Percentiles rank a stretch among this genome's conserved stretches.
Evolutionary conservation across 1,140 invertebrate species (phyloP).

Genomic region (Cherax destructor): DNA sequence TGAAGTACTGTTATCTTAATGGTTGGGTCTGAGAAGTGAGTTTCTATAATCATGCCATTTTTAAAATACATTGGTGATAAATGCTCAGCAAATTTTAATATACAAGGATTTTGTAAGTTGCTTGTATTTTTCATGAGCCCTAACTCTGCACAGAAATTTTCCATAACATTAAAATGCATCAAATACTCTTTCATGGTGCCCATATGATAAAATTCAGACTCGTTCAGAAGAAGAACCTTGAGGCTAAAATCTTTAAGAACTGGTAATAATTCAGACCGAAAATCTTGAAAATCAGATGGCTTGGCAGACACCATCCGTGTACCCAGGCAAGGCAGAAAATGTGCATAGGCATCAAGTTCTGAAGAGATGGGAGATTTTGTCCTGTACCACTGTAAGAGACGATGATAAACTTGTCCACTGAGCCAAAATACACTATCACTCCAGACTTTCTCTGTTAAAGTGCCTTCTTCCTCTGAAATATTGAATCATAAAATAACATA

Average conservation of each 20-base stretch:
- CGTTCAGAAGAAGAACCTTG: constrained; percentile 54
- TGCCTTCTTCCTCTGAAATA: neutral
- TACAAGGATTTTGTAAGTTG: constrained; percentile 4
- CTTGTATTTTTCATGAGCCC: constrained; percentile 53
- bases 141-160: constrained; percentile 48
- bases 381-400: constrained; percentile 61
- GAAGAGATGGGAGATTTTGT: constrained; percentile 33
- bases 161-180: constrained; percentile 39
- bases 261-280: constrained; percentile 41
- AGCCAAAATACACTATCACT: constrained; percentile 72
- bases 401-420: constrained; percentile 28
- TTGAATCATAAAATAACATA: too few species aligned
- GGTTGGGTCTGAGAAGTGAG: constrained; percentile 25
- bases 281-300: constrained; percentile 35
- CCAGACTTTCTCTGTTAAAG: constrained; percentile 55
- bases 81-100: neutral
- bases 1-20: neutral
- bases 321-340: constrained; percentile 66
- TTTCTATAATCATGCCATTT: constrained; percentile 33
- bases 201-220: constrained; percentile 67
- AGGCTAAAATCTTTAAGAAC: constrained; percentile 36
- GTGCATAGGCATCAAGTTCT: constrained; percentile 70
- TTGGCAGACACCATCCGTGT: constrained; percentile 27
- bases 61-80: neutral
- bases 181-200: constrained; percentile 70